Evolutionary conservation across 1,140 invertebrate genomes (phyloP).

Genomic region (Cotesia typhae): DNA sequence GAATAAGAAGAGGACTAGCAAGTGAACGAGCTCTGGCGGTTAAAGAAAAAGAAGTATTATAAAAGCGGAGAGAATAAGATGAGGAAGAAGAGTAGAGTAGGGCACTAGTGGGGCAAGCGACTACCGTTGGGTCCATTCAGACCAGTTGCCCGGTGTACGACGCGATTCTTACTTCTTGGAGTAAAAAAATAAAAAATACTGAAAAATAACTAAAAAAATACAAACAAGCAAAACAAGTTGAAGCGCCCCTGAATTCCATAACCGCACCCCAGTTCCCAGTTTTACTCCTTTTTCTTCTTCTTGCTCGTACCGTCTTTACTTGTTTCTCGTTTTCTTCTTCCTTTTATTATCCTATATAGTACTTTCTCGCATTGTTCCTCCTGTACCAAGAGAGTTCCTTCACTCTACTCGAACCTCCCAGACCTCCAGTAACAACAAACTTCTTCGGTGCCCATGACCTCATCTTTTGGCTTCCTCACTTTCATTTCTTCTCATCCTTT

Average conservation of each 20-base stretch:
- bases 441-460: conserved; percentile 24
- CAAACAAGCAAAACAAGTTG: conserved; percentile 35
- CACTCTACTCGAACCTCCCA: background rate
- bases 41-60: conserved; percentile 24
- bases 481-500: background rate
- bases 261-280: conserved; percentile 29
- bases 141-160: conserved; percentile 37
- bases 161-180: conserved; percentile 37
- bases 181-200: conserved; percentile 36
- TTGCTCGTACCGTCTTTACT: background rate
- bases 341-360: conserved; percentile 20
- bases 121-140: conserved; percentile 47
- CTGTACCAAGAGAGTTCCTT: conserved; percentile 25
- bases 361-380: conserved; percentile 37
- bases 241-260: conserved; percentile 41
- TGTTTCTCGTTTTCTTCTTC: conserved; percentile 25
- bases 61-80: conserved; percentile 35
- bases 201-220: too few relatives aligned
- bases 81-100: conserved; percentile 41
- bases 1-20: conserved; percentile 18
- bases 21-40: conserved; percentile 27
- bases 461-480: conserved; percentile 4
- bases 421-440: conserved; percentile 7
- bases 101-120: conserved; percentile 43
- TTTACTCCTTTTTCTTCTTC: conserved; percentile 27